phyloP scores from a whole-genome alignment of 1,140 invertebrate species.

The Aphelenchoides besseyi region DNA sequence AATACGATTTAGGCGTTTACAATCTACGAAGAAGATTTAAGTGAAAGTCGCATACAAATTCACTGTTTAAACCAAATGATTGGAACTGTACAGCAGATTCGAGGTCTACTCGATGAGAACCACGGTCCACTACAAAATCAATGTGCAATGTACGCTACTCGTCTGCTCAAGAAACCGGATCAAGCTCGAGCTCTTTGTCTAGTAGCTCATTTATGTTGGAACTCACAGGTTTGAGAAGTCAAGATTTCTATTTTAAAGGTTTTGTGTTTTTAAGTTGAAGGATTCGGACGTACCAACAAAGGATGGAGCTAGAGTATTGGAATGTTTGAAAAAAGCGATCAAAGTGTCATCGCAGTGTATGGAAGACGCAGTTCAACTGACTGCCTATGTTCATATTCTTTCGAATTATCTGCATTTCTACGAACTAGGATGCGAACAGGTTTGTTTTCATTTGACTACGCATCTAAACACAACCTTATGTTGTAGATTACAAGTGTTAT shows the following conservation, averaged over 20 bases:
- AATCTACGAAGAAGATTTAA: conserved; percentile 96
- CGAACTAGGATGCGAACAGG: conserved; percentile 82
- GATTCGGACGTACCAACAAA: conserved; percentile 67
- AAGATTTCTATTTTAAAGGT: conserved; percentile 5
- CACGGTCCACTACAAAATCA: conserved; percentile 91
- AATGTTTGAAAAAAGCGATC: conserved; percentile 91
- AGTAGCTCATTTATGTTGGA: conserved; percentile 95
- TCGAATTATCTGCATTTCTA: conserved; percentile 91
- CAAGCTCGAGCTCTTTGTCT: conserved; percentile 86
- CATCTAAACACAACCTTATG: conserved; percentile 35
- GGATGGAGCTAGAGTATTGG: conserved; percentile 83
- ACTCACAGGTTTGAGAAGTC: conserved; percentile 69
- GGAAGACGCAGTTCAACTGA: conserved; percentile 91
- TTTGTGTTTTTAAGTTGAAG: conserved; percentile 39
- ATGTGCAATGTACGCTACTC: conserved; percentile 68
- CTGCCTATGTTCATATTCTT: conserved; percentile 87
- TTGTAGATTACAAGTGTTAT: conserved; percentile 72
- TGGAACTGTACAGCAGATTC: conserved; percentile 87
- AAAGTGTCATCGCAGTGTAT: conserved; percentile 90
- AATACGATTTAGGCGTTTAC: conserved; percentile 75
- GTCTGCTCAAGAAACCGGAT: conserved; percentile 93
- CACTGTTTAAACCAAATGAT: conserved; percentile 91
- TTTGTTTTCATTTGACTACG: conserved; percentile 61
- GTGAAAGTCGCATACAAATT: conserved; percentile 91
- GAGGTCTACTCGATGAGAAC: conserved; percentile 82